Percentiles rank a stretch among this genome's conserved stretches.
Conservation (phyloP, 2,797 vertebrate genomes). For the Buceros bicornis region DNA sequence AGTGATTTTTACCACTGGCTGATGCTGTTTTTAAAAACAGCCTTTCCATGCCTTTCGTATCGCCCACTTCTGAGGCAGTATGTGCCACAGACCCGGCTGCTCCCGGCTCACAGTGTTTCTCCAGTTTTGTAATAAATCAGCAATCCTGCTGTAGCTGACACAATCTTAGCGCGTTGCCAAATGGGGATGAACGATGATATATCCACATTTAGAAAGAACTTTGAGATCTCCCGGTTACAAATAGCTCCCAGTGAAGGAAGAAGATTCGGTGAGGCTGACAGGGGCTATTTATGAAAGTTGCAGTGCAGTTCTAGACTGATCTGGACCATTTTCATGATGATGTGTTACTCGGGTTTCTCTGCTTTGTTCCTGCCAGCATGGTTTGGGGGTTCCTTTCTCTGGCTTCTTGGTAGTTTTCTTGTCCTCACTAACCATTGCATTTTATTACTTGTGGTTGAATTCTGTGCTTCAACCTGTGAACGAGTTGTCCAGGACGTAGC, state of each 20-base stretch:
- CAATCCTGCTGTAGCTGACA: background rate
- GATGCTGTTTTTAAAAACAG: background rate
- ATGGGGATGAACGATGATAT: constrained; percentile 29
- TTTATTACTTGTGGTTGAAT: background rate
- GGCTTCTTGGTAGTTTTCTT: background rate
- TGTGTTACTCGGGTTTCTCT: background rate
- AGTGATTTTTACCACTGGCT: background rate
- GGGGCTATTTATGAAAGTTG: background rate
- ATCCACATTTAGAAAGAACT: constrained; percentile 52
- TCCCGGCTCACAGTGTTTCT: background rate
- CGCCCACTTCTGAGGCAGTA: background rate
- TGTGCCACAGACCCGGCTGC: constrained; percentile 38
- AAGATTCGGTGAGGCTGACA: background rate
- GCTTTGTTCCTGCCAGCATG: background rate
- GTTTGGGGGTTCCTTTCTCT: background rate
- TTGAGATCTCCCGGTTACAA: constrained; percentile 28
- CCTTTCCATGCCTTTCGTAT: background rate
- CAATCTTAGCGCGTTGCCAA: constrained; percentile 6
- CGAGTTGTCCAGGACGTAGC: background rate
- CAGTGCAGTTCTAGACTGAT: background rate
- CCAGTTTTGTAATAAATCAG: constrained; percentile 25
- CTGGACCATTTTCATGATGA: background rate
- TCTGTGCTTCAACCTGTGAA: background rate
- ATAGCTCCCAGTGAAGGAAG: constrained; percentile 10
- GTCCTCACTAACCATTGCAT: background rate